Base-by-base conservation (phyloP, 2,797 vertebrate genomes). In the Steatocranus sp. region DNA sequence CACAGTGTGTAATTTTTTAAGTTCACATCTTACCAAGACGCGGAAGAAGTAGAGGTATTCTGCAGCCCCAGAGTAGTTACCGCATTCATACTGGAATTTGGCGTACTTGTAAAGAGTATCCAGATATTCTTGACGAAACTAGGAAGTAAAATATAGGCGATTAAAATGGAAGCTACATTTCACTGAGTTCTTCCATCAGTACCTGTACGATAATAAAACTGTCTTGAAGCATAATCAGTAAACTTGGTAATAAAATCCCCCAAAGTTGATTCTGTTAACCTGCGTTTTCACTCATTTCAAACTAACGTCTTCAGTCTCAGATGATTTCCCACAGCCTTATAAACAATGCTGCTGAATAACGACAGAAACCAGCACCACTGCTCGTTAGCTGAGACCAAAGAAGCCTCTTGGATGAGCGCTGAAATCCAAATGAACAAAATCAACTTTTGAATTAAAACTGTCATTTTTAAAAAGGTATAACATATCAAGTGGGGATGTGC, bases 21-120 rank as follows among this genome's bases (percentile, higher is more conserved):
- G 41, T 48, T 30, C 2, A n/a, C 5, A 7, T 46, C 98, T 98
- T 96, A 99, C 98, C 97, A 99, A 91, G 46, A 99, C 98, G 75
- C 98, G 97, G 89, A 99, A 99, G 92, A 99, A 99, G 96, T 99
- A 99, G 79, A 99, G 97, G 90, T 99, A 99, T 17, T 99, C 98
- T 3, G 98, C 98, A 73, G 98, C 98, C 79, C 98, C 98, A 0
- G 98, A 98, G 95, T 99, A 99, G 95, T 99, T 99, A n/a, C 98
- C 98, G 89, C 98, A 99, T 92, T 99, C 98, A 8, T 99, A 99
- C 73, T 99, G 99, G 95, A 99, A 99, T 91, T 99, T 99, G 83
- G 98, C 98, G 12, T 99, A 99, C 82, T 97, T 96, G 94, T 99
- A 99, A 76, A 99, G 97, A 0, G 98, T 99, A 92, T 99, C 98